A percentile compares a stretch with the other conserved stretches of the same genome.
Evolutionary conservation across 2,888 invertebrate species (phyloP).

Genomic region (Bruchidius siliquastri): DNA sequence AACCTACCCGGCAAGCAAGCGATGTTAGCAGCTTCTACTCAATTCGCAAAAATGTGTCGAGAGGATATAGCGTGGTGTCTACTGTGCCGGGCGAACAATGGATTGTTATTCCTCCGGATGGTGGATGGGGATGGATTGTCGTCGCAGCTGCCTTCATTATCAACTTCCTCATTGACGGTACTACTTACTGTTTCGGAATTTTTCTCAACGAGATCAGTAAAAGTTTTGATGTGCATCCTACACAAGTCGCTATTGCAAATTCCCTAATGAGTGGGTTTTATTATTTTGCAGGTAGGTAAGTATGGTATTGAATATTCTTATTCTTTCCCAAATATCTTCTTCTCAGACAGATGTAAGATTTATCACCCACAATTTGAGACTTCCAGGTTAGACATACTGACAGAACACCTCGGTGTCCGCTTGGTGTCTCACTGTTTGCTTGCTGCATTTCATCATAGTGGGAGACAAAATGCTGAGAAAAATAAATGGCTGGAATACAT

Average conservation of each 20-base stretch:
- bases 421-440: too few relatives aligned
- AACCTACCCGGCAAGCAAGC: neutral
- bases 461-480: too few relatives aligned
- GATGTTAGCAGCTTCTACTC: neutral
- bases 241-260: conserved; percentile 31
- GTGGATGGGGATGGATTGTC: conserved; percentile 61
- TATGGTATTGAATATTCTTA: neutral
- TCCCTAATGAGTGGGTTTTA: conserved; percentile 37
- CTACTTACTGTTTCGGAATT: conserved; percentile 56
- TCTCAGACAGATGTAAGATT: too few relatives aligned
- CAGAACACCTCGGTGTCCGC: too few relatives aligned
- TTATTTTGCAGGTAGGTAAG: conserved; percentile 32
- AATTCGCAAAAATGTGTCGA: neutral
- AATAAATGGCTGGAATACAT: too few relatives aligned
- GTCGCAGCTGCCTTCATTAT: conserved; percentile 53
- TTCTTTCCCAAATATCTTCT: too few relatives aligned
- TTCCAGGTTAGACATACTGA: too few relatives aligned
- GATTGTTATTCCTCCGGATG: conserved; percentile 51
- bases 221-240: conserved; percentile 27
- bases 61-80: neutral
- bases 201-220: conserved; percentile 45
- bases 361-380: too few relatives aligned
- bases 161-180: conserved; percentile 57
- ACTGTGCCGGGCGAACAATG: conserved; percentile 20
- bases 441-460: too few relatives aligned